These are phyloP conservation scores for Rhopalosiphum nymphaeae DNA, from an alignment of 2,888 invertebrate genomes.

Conservation along the genomic window DNA sequence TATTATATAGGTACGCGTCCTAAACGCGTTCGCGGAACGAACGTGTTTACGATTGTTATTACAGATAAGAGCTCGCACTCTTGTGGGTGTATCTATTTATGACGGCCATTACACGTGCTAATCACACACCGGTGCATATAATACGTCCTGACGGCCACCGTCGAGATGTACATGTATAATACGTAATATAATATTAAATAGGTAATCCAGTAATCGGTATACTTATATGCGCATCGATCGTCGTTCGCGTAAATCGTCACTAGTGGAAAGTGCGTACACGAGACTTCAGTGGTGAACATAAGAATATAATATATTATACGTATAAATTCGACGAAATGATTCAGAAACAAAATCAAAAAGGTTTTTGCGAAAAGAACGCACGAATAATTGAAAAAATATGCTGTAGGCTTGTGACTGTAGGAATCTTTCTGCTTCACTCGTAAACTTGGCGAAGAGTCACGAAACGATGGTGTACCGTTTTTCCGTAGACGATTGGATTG, in stretches of 20 bases:
- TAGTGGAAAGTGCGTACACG: neutral
- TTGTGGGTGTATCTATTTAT: constrained; percentile 57
- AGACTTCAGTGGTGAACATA: neutral
- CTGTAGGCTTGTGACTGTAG: no score
- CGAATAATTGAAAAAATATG: no score
- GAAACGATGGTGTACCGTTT: neutral
- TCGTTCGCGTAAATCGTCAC: neutral
- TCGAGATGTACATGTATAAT: neutral
- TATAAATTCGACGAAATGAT: neutral
- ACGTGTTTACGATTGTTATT: constrained; percentile 63
- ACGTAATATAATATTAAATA: neutral
- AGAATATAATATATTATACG: neutral
- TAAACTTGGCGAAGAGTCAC: neutral
- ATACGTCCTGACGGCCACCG: neutral
- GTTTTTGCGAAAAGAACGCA: no score
- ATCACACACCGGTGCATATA: constrained; percentile 23
- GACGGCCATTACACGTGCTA: constrained; percentile 57
- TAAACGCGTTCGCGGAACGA: constrained; percentile 8
- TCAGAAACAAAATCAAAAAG: no score
- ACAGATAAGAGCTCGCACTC: constrained; percentile 34
- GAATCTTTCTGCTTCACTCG: neutral
- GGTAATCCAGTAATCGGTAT: neutral
- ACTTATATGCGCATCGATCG: neutral
- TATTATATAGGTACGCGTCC: neutral
- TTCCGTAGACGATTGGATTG: neutral